Evolutionary conservation across 1,140 invertebrate genomes (phyloP).

Genomic region (Zaprionus camerounensis): DNA sequence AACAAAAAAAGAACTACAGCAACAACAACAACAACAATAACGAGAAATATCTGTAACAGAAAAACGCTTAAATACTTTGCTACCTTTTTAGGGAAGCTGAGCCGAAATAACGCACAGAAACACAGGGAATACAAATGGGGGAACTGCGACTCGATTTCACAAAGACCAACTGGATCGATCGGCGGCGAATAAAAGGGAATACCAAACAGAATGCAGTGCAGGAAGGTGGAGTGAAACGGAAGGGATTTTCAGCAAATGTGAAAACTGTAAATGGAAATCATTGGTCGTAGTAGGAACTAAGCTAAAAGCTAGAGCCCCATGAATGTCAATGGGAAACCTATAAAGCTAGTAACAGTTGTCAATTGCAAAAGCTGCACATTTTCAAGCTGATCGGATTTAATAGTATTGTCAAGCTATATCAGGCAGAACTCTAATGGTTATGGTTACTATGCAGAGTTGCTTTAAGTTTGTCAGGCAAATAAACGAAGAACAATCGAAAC

Average conservation of each 20-base stretch:
- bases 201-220: neutral
- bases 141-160: conserved; percentile 40
- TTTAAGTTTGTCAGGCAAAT: neutral
- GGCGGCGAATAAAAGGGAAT: conserved; percentile 8
- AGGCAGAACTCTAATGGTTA: neutral
- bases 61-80: conserved; percentile 78
- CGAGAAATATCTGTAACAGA: conserved; percentile 61
- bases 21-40: conserved; percentile 35
- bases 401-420: neutral
- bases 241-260: conserved; percentile 14
- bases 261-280: conserved; percentile 4
- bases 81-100: conserved; percentile 74
- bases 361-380: neutral
- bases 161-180: conserved; percentile 19
- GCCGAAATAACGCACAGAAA: conserved; percentile 26
- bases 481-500: neutral
- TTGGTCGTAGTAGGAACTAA: neutral
- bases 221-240: neutral
- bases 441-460: neutral
- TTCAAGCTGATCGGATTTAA: neutral
- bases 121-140: conserved; percentile 58
- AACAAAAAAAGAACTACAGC: conserved; percentile 32
- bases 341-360: neutral
- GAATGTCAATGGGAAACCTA: conserved; percentile 1
- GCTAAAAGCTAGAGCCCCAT: neutral